These are phyloP conservation scores for Gallinago paraguaiae DNA, from an alignment of 2,113 vertebrate genomes.

Conservation along the genomic window DNA sequence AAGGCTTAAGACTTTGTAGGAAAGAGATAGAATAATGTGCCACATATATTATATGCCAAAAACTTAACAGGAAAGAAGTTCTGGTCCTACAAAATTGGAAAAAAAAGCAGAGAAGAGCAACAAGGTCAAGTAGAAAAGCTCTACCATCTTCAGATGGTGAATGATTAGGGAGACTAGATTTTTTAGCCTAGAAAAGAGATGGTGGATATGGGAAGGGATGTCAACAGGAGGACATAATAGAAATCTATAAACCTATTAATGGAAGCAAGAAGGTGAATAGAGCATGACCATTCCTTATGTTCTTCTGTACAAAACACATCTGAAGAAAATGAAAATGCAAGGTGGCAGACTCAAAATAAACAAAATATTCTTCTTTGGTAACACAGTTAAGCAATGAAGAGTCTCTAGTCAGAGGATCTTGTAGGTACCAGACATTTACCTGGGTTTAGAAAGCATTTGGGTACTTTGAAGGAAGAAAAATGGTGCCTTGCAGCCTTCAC, in stretches of 20 bases:
- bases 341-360: not conserved
- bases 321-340: not conserved
- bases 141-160: not conserved
- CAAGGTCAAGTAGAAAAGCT: not conserved
- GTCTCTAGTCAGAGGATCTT: not conserved
- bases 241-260: not conserved
- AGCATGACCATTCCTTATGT: not conserved
- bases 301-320: not conserved
- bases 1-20: not conserved
- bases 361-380: not conserved
- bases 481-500: not conserved
- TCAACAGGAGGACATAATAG: not conserved
- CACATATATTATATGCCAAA: accelerated
- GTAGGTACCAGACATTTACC: accelerated
- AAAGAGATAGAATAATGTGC: not conserved
- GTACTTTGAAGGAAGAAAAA: not conserved
- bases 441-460: not conserved
- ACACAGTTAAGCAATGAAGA: not conserved
- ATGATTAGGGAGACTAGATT: not conserved
- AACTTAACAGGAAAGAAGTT: not conserved
- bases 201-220: not conserved
- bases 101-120: not conserved
- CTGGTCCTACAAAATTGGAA: not conserved
- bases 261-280: not conserved
- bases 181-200: not conserved